Conservation (phyloP, 92 coral and sea anemone species). For the Heteractis magnifica region DNA sequence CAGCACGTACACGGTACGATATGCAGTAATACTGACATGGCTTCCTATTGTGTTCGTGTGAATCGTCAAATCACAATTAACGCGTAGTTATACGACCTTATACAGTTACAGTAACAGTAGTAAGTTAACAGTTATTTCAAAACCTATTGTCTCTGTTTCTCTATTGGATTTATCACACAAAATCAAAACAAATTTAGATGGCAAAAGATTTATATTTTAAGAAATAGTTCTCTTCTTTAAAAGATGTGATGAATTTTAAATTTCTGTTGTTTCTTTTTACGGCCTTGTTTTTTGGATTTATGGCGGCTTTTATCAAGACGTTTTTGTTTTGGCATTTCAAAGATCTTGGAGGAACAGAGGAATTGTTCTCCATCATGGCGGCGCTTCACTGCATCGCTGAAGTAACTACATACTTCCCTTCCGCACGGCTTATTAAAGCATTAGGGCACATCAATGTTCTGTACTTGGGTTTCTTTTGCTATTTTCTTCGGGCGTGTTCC, state of each 20-base stretch:
- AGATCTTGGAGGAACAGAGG: slow-evolving; percentile 72
- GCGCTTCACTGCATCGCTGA: slow-evolving; percentile 72
- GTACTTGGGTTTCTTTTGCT: slow-evolving; percentile 53
- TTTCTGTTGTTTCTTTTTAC: slow-evolving; percentile 58
- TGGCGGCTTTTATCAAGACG: slow-evolving; percentile 67
- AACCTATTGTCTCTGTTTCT: too few relatives aligned
- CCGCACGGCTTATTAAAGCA: slow-evolving; percentile 51
- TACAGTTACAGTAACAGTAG: too few relatives aligned
- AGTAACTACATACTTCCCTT: slow-evolving; percentile 58
- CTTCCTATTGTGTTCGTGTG: too few relatives aligned
- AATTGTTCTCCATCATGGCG: slow-evolving; percentile 62
- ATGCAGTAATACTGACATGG: too few relatives aligned
- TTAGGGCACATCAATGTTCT: slow-evolving; percentile 61
- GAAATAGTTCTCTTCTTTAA: neutral
- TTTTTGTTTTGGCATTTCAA: slow-evolving; percentile 76
- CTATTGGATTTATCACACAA: neutral
- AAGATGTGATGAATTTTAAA: slow-evolving; percentile 23
- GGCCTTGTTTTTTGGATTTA: slow-evolving; percentile 63
- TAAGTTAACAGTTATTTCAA: too few relatives aligned
- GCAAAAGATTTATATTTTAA: neutral
- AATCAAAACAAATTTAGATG: neutral
- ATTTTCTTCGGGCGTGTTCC: slow-evolving; percentile 49
- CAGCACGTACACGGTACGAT: too few relatives aligned
- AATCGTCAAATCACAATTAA: too few relatives aligned
- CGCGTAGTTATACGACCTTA: too few relatives aligned